phyloP scores from a whole-genome alignment of 37 sponge, comb jelly and placozoan genomes.

The Theonella swinhoei region DNA sequence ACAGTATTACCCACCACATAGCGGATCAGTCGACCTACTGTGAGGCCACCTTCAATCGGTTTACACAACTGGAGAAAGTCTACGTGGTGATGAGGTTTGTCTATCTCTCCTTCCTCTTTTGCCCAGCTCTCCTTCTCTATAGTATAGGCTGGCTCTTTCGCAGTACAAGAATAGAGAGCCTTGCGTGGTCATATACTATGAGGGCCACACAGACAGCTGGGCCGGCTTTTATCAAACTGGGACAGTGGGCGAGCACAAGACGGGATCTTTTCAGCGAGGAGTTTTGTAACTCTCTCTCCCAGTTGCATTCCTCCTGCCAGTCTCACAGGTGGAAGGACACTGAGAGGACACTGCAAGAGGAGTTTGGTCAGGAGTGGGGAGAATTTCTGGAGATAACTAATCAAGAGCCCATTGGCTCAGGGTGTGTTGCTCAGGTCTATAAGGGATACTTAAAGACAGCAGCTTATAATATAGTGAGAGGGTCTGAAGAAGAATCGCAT shows the following conservation, averaged over 20 bases:
- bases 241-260: conserved; percentile 79
- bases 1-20: too few relatives aligned
- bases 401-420: conserved; percentile 63
- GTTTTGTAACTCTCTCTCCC: conserved; percentile 58
- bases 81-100: conserved; percentile 16
- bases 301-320: conserved; percentile 47
- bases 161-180: not conserved
- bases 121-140: conserved; percentile 27
- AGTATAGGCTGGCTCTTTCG: conserved; percentile 8
- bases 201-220: conserved; percentile 55
- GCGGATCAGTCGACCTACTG: not conserved
- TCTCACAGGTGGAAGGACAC: conserved; percentile 68
- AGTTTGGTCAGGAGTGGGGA: conserved; percentile 56
- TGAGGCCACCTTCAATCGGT: not conserved
- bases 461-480: not conserved
- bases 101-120: conserved; percentile 45
- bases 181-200: conserved; percentile 32
- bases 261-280: conserved; percentile 61
- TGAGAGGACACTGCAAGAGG: conserved; percentile 16
- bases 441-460: conserved; percentile 27
- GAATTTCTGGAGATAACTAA: conserved; percentile 10
- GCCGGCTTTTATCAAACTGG: conserved; percentile 76
- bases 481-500: not conserved
- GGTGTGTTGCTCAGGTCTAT: conserved; percentile 81
- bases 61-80: conserved; percentile 12